Evolutionary conservation across 2,113 vertebrate species (phyloP).

Genomic region (Brienomyrus brachyistius): DNA sequence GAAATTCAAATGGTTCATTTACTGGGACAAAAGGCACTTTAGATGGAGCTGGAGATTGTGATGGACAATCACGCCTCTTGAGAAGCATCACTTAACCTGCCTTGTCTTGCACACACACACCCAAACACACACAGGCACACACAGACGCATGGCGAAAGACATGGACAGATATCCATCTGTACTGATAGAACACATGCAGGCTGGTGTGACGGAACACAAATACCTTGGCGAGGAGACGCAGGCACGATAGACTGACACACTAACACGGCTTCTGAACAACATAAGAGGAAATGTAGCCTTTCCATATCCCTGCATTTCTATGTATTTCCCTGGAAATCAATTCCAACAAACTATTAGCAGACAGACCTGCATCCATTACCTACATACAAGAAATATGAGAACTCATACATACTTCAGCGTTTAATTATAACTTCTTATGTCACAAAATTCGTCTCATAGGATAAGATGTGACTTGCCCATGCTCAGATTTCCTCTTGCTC

Average conservation of each 20-base stretch:
- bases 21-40: background rate
- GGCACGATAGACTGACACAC: background rate
- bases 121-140: background rate
- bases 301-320: background rate
- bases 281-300: background rate
- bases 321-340: background rate
- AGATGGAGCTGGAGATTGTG: background rate
- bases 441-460: background rate
- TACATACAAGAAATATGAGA: background rate
- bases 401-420: background rate
- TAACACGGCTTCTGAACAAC: background rate
- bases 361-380: background rate
- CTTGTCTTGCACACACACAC: slow-evolving; percentile 43
- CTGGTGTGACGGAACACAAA: background rate
- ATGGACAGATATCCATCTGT: background rate
- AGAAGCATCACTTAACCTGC: slow-evolving; percentile 22
- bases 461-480: background rate
- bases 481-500: background rate
- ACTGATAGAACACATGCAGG: background rate
- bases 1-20: slow-evolving; percentile 38
- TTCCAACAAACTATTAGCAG: background rate
- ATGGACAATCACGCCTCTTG: background rate
- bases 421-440: background rate
- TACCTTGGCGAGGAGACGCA: background rate
- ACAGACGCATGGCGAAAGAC: background rate